Percentiles rank a stretch among this genome's conserved stretches.
Evolutionary conservation across 1,140 invertebrate species (phyloP).

Genomic region (Xylocopa sonorina): DNA sequence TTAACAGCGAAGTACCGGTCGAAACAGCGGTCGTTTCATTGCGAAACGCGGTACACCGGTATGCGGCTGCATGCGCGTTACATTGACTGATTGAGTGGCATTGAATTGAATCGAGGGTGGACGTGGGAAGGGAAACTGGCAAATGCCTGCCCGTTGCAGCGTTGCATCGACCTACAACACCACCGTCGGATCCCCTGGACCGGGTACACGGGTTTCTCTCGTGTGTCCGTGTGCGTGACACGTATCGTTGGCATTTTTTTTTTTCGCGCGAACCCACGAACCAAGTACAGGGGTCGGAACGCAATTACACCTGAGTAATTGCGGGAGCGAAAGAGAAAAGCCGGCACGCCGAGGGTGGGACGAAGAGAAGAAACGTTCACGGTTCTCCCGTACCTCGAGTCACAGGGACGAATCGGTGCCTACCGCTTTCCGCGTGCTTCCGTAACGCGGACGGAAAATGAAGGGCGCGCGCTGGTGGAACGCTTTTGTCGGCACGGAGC

Average conservation of each 20-base stretch:
- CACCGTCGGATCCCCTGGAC: conserved; percentile 46
- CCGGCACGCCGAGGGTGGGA: not conserved
- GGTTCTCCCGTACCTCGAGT: conserved; percentile 48
- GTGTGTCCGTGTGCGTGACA: conserved; percentile 13
- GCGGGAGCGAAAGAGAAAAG: conserved; percentile 55
- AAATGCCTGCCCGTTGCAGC: conserved; percentile 74
- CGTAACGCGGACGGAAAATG: conserved; percentile 1
- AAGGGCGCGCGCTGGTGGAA: not conserved
- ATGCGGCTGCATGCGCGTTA: conserved; percentile 78
- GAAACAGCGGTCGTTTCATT: conserved; percentile 68
- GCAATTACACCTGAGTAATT: conserved; percentile 78
- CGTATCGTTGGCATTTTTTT: conserved; percentile 22
- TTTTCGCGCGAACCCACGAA: conserved; percentile 53
- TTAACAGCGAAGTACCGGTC: conserved; percentile 62
- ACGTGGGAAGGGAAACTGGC: conserved; percentile 71
- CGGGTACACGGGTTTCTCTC: not conserved
- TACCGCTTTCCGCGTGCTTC: conserved; percentile 19
- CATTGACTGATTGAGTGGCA: conserved; percentile 82
- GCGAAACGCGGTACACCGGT: conserved; percentile 70
- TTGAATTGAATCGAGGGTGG: conserved; percentile 80
- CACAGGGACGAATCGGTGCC: conserved; percentile 34
- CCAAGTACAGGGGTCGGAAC: conserved; percentile 46
- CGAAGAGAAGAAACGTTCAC: conserved; percentile 34
- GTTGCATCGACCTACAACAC: conserved; percentile 55
- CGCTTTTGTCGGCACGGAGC: not conserved